These are phyloP conservation scores for Myrmophylax atrothorax DNA, from an alignment of 2,113 vertebrate genomes.

Conservation along the genomic window DNA sequence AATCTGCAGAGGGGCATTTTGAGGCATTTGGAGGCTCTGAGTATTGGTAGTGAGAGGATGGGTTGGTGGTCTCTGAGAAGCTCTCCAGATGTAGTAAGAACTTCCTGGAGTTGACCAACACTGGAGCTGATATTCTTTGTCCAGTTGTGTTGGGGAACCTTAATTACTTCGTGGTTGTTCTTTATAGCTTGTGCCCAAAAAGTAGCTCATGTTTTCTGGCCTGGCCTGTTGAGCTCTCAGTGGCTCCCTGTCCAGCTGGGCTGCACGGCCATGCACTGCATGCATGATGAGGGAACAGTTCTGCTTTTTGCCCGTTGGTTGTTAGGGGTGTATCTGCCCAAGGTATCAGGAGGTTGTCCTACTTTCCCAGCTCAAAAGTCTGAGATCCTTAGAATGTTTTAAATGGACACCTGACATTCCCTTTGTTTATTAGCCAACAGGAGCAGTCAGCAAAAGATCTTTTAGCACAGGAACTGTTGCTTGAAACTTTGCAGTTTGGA, in stretches of 20 bases:
- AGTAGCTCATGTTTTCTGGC: conserved; percentile 38
- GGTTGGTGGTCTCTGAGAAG: not conserved
- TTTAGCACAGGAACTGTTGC: conserved; percentile 3
- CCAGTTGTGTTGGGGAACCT: not conserved
- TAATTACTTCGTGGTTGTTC: conserved; percentile 30
- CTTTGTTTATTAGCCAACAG: conserved; percentile 20
- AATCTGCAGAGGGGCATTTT: not conserved
- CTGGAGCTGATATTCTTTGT: not conserved
- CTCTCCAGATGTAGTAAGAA: not conserved
- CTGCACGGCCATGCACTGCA: conserved; percentile 13
- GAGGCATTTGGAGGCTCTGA: not conserved
- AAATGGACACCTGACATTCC: not conserved
- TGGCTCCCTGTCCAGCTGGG: conserved; percentile 52
- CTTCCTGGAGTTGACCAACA: not conserved
- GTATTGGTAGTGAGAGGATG: not conserved
- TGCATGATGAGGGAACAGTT: conserved; percentile 32
- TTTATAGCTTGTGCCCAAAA: not conserved
- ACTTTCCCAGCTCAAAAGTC: conserved; percentile 35
- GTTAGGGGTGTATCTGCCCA: conserved; percentile 17
- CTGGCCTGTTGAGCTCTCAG: conserved; percentile 1
- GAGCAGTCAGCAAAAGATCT: conserved; percentile 2
- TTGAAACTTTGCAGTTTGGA: not conserved
- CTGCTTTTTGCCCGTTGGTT: not conserved
- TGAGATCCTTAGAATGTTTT: not conserved
- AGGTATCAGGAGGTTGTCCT: conserved; percentile 26